Evolutionary conservation across 2,113 vertebrate genomes (phyloP).

Genomic region (Pungitius pungitius): DNA sequence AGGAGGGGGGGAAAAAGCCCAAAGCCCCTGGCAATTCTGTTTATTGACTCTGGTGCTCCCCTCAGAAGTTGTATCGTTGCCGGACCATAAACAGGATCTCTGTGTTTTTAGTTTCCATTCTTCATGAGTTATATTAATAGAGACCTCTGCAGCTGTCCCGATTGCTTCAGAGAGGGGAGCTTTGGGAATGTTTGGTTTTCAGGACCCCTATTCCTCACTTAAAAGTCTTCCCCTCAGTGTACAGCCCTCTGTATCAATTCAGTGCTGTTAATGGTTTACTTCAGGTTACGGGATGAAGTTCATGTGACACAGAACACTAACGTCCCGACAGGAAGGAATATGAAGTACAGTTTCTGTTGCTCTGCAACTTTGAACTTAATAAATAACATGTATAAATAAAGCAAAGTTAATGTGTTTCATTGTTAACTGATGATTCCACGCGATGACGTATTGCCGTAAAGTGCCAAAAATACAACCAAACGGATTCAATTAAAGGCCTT

Average conservation of each 20-base stretch:
- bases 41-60: slow-evolving; percentile 59
- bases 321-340: background rate
- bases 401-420: background rate
- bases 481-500: background rate
- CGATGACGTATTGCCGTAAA: background rate
- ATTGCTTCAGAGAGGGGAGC: slow-evolving; percentile 41
- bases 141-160: slow-evolving; percentile 48
- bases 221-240: slow-evolving; percentile 29
- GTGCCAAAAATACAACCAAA: slow-evolving; percentile 10
- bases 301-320: slow-evolving; percentile 16
- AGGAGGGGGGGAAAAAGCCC: slow-evolving; percentile 35
- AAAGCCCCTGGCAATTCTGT: slow-evolving; percentile 49
- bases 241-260: background rate
- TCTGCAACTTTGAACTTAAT: slow-evolving; percentile 7
- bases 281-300: slow-evolving; percentile 11
- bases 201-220: slow-evolving; percentile 8
- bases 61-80: slow-evolving; percentile 40
- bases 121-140: slow-evolving; percentile 63
- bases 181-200: slow-evolving; percentile 43
- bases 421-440: background rate
- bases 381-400: background rate
- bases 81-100: slow-evolving; percentile 67
- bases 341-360: slow-evolving; percentile 18
- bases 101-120: slow-evolving; percentile 65
- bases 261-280: slow-evolving; percentile 34